These are phyloP conservation scores for Babyrousa celebensis DNA, from an alignment of 2,797 vertebrate genomes.

Conservation along the genomic window DNA sequence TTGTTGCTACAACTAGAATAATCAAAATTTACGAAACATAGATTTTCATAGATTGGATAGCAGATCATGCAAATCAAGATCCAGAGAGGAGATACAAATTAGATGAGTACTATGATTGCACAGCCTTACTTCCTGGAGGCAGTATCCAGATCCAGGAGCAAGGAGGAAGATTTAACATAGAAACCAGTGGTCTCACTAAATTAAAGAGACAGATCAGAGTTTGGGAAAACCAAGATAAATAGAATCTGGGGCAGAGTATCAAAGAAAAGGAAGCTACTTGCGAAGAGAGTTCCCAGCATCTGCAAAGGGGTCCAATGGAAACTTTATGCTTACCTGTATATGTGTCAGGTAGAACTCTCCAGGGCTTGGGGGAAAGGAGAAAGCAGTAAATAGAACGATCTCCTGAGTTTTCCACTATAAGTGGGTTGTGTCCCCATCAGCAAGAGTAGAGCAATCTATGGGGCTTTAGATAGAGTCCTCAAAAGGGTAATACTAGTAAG, in stretches of 20 bases:
- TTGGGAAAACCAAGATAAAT: not conserved
- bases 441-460: conserved; percentile 13
- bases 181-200: not conserved
- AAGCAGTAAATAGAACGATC: not conserved
- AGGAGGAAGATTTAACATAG: not conserved
- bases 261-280: not conserved
- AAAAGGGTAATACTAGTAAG: not conserved
- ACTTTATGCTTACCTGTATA: not conserved
- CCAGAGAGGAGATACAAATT: not conserved
- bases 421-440: not conserved
- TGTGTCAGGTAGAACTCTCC: not conserved
- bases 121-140: not conserved
- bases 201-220: not conserved
- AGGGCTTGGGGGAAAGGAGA: not conserved
- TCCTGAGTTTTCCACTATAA: not conserved
- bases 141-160: not conserved
- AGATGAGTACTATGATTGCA: not conserved
- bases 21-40: not conserved
- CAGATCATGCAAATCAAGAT: not conserved
- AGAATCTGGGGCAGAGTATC: not conserved
- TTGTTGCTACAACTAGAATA: conserved; percentile 13
- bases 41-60: not conserved
- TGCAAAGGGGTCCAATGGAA: not conserved
- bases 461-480: not conserved
- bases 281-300: not conserved